These are phyloP conservation scores for Stomatorhinus ivindoensis DNA, from an alignment of 2,113 vertebrate species.

Conservation along the genomic window DNA sequence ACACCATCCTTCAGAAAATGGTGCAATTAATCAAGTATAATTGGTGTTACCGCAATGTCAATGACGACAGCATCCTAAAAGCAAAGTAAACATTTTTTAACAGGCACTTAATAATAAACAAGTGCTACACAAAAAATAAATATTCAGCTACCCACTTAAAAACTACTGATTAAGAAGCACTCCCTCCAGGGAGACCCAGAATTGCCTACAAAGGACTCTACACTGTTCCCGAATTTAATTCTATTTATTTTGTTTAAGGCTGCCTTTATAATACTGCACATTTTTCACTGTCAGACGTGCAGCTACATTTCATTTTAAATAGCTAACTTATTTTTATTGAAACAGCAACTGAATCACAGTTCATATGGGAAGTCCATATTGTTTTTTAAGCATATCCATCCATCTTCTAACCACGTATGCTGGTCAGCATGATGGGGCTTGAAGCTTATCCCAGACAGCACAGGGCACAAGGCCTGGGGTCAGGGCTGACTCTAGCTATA, in stretches of 20 bases:
- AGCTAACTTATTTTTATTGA: neutral
- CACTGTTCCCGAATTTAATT: neutral
- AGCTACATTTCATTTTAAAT: neutral
- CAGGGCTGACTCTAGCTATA: neutral
- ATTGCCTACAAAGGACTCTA: neutral
- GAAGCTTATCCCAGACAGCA: neutral
- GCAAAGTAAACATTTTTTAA: neutral
- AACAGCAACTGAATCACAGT: neutral
- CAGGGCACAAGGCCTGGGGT: neutral
- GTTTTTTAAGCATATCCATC: neutral
- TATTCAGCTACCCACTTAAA: neutral
- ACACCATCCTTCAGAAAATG: neutral
- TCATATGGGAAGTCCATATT: neutral
- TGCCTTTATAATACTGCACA: neutral
- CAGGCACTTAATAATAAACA: neutral
- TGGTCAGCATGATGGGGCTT: neutral
- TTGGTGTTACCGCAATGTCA: neutral
- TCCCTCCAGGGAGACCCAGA: neutral
- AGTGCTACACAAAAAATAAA: neutral
- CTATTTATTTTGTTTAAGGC: neutral
- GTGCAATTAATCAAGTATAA: neutral
- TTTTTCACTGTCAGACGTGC: neutral
- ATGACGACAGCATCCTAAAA: neutral
- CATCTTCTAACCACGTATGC: neutral
- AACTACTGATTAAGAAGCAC: neutral